Base-by-base conservation (phyloP, 2,113 vertebrate species). In the Morone saxatilis region DNA sequence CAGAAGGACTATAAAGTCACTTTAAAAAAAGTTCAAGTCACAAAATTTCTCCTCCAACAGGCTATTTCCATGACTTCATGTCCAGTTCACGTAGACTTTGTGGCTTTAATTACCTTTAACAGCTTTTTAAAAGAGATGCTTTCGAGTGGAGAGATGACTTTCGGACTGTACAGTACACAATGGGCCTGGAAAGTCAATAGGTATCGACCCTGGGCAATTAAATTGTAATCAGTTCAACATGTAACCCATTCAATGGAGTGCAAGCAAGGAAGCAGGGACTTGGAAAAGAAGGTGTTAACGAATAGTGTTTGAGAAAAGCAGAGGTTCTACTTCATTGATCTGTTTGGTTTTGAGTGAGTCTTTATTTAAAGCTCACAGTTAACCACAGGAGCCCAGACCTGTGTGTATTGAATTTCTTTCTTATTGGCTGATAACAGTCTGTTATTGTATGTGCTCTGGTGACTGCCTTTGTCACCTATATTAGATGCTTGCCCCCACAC, bases 221-320 rank as follows among this genome's bases (percentile, higher is more conserved):
- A 93, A 90, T 48, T 83, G 84, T 86, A 90, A 93, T 95, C 93
- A 93, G 90, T 93, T 95, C 88, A 91, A 81, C 81, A 87, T 90
- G 92, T 93, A 93, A 92, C 89, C 86, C 61, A 74, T 86, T 86
- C 88, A 92, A 91, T 84, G 80, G 78, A 86, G 82, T 78, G 56
- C 63, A 71, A 68, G 75, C 62, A 65, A 78, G 70, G 73, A 89
- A 80, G 31, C 63, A 71, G 67, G 56, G 25, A 14, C 53, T 71
- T 78, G 71, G 84, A 85, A 81, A 88, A 85, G 90, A 85, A 92
- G 78, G 78, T 81, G 78, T 88, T 72, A 88, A 78, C 36, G 73
- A 82, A 83, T 22, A 36, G 59, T 54, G 80, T 83, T 80, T 51
- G 66, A 85, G 80, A 88, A 79, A 81, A 87, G 85, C 78, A 70